These are phyloP conservation scores for Enteromius radiatus DNA, from an alignment of 2,797 vertebrate species.

Conservation along the genomic window DNA sequence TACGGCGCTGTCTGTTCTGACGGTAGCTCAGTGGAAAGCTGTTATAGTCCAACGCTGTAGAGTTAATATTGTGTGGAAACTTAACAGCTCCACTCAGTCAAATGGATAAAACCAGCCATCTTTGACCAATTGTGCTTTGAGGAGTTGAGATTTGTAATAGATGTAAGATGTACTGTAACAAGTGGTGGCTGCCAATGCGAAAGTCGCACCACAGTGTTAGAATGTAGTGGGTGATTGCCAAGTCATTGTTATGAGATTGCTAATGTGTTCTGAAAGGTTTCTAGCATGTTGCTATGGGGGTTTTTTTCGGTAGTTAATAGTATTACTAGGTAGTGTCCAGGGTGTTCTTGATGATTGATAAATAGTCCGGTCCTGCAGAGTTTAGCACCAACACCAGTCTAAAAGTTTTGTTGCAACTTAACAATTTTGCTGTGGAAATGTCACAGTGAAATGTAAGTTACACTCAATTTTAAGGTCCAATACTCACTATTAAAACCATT, in stretches of 20 bases:
- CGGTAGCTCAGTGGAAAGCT: conserved; percentile 35
- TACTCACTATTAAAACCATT: too few species aligned
- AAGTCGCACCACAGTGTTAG: background rate
- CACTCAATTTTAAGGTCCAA: too few species aligned
- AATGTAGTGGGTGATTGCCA: conserved; percentile 6
- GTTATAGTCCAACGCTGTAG: conserved; percentile 20
- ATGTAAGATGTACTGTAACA: background rate
- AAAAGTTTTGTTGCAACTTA: background rate
- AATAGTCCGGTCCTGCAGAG: background rate
- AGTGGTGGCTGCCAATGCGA: background rate
- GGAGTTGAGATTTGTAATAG: background rate
- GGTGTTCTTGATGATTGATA: background rate
- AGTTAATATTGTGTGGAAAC: conserved; percentile 32
- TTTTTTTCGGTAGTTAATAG: background rate
- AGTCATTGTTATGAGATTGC: background rate
- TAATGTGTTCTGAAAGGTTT: background rate
- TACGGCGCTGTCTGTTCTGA: conserved; percentile 50
- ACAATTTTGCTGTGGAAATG: background rate
- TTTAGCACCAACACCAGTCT: background rate
- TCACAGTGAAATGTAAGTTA: too few species aligned
- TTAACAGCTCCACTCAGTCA: conserved; percentile 3
- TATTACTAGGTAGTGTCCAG: background rate
- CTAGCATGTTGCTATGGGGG: background rate
- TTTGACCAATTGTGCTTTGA: background rate
- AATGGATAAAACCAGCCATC: conserved; percentile 10